phyloP scores from a whole-genome alignment of 23 tunicate genomes.

The Botrylloides violaceus region DNA sequence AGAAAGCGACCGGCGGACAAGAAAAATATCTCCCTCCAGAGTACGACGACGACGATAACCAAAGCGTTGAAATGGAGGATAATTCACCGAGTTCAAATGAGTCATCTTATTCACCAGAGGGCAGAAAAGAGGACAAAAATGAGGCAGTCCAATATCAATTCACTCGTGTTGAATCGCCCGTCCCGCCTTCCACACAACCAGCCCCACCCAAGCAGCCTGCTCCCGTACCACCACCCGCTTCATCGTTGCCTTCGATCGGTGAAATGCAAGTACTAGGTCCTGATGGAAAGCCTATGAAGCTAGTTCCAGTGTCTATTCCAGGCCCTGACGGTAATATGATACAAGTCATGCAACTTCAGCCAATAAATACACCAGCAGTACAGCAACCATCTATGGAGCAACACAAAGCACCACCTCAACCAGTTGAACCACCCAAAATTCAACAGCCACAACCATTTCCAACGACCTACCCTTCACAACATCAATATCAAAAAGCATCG shows the following conservation, averaged over 20 bases:
- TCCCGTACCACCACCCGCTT: slow-evolving; percentile 14
- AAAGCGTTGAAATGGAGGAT: background rate
- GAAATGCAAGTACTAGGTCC: slow-evolving; percentile 39
- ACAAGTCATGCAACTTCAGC: slow-evolving; percentile 55
- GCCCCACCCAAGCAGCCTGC: slow-evolving; percentile 3
- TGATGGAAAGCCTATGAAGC: slow-evolving; percentile 51
- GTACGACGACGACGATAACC: background rate
- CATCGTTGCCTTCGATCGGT: background rate
- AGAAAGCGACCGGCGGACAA: background rate
- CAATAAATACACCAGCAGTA: slow-evolving; percentile 23
- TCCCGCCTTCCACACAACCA: background rate
- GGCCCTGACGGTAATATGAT: slow-evolving; percentile 80
- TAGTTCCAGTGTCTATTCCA: slow-evolving; percentile 45
- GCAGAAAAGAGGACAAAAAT: background rate
- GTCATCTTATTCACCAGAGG: background rate
- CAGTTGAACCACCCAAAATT: background rate
- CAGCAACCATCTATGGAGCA: slow-evolving; percentile 15
- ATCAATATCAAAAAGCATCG: background rate
- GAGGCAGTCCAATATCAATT: slow-evolving; percentile 25
- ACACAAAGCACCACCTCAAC: slow-evolving; percentile 12
- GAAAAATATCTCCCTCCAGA: background rate
- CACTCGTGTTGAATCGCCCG: background rate
- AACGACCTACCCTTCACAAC: slow-evolving; percentile 10
- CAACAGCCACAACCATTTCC: background rate
- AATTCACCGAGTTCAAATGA: background rate